Base-by-base conservation (phyloP, 2,797 vertebrate species). In the Sebastes flavidus region DNA sequence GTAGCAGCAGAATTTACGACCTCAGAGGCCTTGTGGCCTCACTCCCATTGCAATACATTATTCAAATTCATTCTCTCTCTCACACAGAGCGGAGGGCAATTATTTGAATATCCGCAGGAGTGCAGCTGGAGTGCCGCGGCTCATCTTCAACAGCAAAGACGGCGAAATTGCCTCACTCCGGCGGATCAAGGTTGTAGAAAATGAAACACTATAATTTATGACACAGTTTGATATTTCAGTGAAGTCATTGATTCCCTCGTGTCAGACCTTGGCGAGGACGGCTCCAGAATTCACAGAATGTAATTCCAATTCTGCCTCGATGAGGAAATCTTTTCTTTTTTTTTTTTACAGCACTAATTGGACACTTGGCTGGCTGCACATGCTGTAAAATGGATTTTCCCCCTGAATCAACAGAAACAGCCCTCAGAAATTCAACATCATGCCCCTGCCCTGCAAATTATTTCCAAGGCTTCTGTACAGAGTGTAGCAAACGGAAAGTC, bases 21-120 rank as follows among this genome's bases (percentile, higher is more conserved):
- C 91, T 91, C 89, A 1, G 88, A 92, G 91, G 93, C 90, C 91
- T 88, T 76, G 89, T 85, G 89, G 87, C 89, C 84, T 88, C 89
- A 72, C 84, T 89, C 87, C 91, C 84, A 66, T 90, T 88, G 91
- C 91, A 90, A 94, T 93, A 87, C 93, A 94, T 95, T 94, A 95
- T 95, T 93, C 93, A 94, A 92, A 94, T 95, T 91, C 87, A 87
- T 87, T 89, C 85, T 83, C 83, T 90, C 83, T 55, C 88, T 60
- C 82, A 79, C 72, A 81, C 68, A 29, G 87, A 87, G 75, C 65
- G 65, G 87, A 87, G 85, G 91, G 87, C 91, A 91, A 91, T 91
- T 88, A 92, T 94, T 93, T 92, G 91, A 94, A 94, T 93, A 95
- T 92, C 88, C 84, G 70, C 88, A 87, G 91, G 89, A 93, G 89